Evolutionary conservation across 2,888 invertebrate genomes (phyloP), one percentile per base, ranked within the genome.

Genomic region (Conus canariensis): DNA sequence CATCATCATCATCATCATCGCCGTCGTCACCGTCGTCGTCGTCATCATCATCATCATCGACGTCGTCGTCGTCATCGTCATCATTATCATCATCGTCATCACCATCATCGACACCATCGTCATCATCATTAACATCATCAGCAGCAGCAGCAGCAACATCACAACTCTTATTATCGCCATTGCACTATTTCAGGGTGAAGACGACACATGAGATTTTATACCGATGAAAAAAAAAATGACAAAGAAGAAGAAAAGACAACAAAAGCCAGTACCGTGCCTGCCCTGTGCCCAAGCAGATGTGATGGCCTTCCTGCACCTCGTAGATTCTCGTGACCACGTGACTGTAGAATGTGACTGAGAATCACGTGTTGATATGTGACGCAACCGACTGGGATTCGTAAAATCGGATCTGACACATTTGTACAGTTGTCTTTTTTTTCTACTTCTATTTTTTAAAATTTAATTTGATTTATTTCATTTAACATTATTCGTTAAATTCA

Each of bases 241-340:
- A 82, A 8, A 60, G 45, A 45, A 45, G 45, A 45, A 45, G 45
- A 45, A 45, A 30, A 80, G 12, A 80, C 9, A 30, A 4, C 10
- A 30, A 70, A 80, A 30, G 30, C 30, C 25, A 80, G 77, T 4
- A 10, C 25, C 9, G n/a, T 19, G 10, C 30, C 19, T 86, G 7
- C 45, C n/a, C 8, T 10, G 22, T 58, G 56, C 12, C 58, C 7
- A 56, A 64, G 58, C 5, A 12, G 19, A 60, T n/a, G 12, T 19
- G 86, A 86, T 19, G 30, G 64, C 6, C 45, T 19, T 60, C 64
- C 86, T 12, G 19, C 19, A 8, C 60, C 25, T 85, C 59, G 85
- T 70, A 16, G 22, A 30, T 58, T 87, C 77, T 74, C 87, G 59
- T 74, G n/a, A 12, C n/a, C n/a, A 74, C 87, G 70, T 58, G 87